Base-by-base conservation (phyloP, 2,888 invertebrate species). In the Pachydiplax longipennis region DNA sequence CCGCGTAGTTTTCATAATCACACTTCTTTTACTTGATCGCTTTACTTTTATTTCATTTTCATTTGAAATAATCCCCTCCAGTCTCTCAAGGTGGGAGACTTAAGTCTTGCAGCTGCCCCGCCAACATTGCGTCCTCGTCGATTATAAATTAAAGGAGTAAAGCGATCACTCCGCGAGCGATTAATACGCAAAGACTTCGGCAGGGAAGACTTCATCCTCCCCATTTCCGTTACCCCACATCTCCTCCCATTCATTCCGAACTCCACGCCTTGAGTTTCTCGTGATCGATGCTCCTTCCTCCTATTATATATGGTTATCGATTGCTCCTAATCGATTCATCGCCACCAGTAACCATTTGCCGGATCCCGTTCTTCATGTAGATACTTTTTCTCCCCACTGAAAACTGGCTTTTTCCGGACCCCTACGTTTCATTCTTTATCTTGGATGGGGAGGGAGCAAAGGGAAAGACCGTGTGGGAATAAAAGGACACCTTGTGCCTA, bases 361-460 rank as follows among this genome's bases (percentile, higher is more conserved):
- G 61, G 22, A 22, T 61, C 61, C 81, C 87, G 87, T 87, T 87
- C 87, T 37, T 87, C 87, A 65, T 65, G 61, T 65, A 37, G 65
- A 61, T 65, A 65, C n/a, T 37, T 13, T 87, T 87, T 58, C 37
- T 22, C 61, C 35, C 61, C 61, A 61, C 61, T 22, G n/a, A 61
- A 65, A 25, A 31, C 31, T 10, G n/a, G n/a, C 22, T 61, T 87
- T 87, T 87, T 87, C 37, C 37, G 22, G 35, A 40, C 83, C 83
- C 83, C 83, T 87, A 31, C 87, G 61, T 87, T 87, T 65, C 87
- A 87, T 87, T 87, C 87, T 87, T 87, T 61, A 87, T 87, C 87
- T 87, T 37, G 25, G 8, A 0, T 35, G 83, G 83, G 6, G 40
- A 18, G 61, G 61, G 22, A 31, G n/a, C 13, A 31, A 73, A 73